A percentile compares a stretch with the other conserved stretches of the same genome.
phyloP scores from a whole-genome alignment of 2,797 vertebrate species.

The Anguilla megastoma region DNA sequence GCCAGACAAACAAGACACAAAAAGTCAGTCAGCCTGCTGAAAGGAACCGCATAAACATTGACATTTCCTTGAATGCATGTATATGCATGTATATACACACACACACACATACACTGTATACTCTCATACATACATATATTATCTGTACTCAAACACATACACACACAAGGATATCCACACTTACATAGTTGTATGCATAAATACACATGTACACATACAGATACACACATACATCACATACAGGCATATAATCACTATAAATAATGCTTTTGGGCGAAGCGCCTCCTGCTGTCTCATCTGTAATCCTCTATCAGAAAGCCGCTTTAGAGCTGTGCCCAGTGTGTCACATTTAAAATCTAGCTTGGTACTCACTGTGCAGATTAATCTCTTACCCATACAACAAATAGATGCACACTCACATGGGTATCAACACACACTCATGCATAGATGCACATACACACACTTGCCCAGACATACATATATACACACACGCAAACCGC shows the following conservation, averaged over 20 bases:
- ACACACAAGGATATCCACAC: background rate
- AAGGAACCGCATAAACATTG: background rate
- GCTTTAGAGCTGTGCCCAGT: no score
- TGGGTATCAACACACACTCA: background rate
- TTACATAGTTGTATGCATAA: background rate
- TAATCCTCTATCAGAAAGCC: no score
- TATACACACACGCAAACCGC: slow-evolving; percentile 23
- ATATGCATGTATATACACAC: background rate
- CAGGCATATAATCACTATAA: background rate
- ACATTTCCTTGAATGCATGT: background rate
- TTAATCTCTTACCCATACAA: background rate
- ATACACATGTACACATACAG: background rate
- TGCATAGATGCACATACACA: slow-evolving; percentile 1
- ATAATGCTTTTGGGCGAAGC: no score
- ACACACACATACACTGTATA: background rate
- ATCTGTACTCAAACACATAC: slow-evolving; percentile 22
- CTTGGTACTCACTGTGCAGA: no score
- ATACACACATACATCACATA: background rate
- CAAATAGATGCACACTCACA: background rate
- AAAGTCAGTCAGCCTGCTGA: background rate
- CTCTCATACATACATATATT: no score
- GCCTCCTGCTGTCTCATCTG: no score
- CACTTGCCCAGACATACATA: slow-evolving; percentile 8
- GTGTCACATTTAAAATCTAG: no score
- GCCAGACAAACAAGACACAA: background rate